phyloP scores from a whole-genome alignment of 2,888 invertebrate genomes.

The Parnassius orleans region DNA sequence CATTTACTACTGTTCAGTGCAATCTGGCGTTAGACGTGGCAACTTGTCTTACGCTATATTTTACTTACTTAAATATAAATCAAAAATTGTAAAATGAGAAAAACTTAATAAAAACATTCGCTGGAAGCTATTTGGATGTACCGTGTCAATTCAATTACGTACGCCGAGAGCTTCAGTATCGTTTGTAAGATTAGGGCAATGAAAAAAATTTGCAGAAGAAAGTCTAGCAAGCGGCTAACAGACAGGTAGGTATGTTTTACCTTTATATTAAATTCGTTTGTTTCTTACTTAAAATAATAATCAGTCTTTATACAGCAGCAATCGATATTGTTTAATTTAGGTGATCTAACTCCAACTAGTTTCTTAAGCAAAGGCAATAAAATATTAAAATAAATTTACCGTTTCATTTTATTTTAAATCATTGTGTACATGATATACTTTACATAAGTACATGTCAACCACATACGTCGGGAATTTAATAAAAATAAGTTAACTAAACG shows the following conservation, averaged over 20 bases:
- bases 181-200: constrained; percentile 58
- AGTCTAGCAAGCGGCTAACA: constrained; percentile 48
- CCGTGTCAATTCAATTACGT: constrained; percentile 56
- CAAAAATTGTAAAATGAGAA: constrained; percentile 41
- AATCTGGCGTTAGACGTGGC: constrained; percentile 30
- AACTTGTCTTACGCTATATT: constrained; percentile 1
- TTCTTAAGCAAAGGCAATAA: too few relatives aligned
- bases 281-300: too few relatives aligned
- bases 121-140: constrained; percentile 52
- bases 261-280: too few relatives aligned
- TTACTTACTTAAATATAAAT: constrained; percentile 10
- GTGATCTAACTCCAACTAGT: too few relatives aligned
- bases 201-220: constrained; percentile 61
- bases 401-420: too few relatives aligned
- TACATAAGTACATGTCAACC: too few relatives aligned
- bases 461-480: too few relatives aligned
- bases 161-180: constrained; percentile 45
- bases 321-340: too few relatives aligned
- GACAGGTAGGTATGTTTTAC: constrained; percentile 48
- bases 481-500: too few relatives aligned
- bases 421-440: too few relatives aligned
- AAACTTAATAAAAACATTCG: constrained; percentile 48
- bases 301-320: too few relatives aligned
- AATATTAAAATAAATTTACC: too few relatives aligned
- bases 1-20: constrained; percentile 43